Conservation (phyloP, 2,888 invertebrate species). For the Epirrhoe alternata region DNA sequence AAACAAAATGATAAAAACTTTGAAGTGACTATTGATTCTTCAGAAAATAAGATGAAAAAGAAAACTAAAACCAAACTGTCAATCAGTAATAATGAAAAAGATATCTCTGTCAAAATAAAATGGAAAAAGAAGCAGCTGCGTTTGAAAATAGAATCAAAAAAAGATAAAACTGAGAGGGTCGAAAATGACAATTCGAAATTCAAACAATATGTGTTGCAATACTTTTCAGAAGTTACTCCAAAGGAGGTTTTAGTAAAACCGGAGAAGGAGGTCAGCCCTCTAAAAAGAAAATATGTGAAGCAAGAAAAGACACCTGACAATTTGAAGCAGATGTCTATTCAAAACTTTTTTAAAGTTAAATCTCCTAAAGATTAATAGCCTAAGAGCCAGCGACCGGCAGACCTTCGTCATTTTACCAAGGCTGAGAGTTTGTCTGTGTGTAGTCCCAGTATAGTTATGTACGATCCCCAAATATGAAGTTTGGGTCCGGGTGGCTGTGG, state of each 20-base stretch:
- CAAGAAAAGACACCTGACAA: slow-evolving; percentile 59
- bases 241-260: slow-evolving; percentile 55
- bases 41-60: slow-evolving; percentile 26
- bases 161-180: slow-evolving; percentile 27
- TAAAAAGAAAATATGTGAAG: slow-evolving; percentile 57
- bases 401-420: too few species aligned
- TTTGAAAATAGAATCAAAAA: slow-evolving; percentile 54
- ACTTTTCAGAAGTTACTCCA: slow-evolving; percentile 42
- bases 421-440: too few species aligned
- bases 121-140: slow-evolving; percentile 56
- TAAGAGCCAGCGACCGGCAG: not conserved
- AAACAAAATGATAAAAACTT: slow-evolving; percentile 29
- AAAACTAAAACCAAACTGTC: slow-evolving; percentile 46
- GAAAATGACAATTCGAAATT: slow-evolving; percentile 39
- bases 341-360: slow-evolving; percentile 64
- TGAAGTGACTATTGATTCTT: slow-evolving; percentile 39
- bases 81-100: slow-evolving; percentile 46
- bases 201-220: slow-evolving; percentile 69
- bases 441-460: too few species aligned
- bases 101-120: slow-evolving; percentile 64
- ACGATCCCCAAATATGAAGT: too few species aligned
- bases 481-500: too few species aligned
- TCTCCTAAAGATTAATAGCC: slow-evolving; percentile 15
- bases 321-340: slow-evolving; percentile 67
- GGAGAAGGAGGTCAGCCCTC: slow-evolving; percentile 50